Evolutionary conservation across 2,113 vertebrate species (phyloP).

Genomic region (Petrocephalus zakoni): DNA sequence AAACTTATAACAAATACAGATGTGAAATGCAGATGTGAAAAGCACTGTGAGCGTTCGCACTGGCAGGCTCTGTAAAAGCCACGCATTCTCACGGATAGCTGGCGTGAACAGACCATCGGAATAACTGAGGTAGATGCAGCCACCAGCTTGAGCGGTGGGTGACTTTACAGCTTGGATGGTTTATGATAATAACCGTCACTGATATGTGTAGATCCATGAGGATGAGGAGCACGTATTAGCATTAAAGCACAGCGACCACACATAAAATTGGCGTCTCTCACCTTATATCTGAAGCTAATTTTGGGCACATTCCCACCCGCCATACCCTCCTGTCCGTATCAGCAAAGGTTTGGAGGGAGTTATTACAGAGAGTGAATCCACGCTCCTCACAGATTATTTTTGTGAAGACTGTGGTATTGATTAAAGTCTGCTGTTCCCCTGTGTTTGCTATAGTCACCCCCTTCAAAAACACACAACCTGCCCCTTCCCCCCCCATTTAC

Average conservation of each 20-base stretch:
- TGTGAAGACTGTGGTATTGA: background rate
- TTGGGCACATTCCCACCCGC: background rate
- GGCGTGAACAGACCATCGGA: background rate
- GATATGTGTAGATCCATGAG: background rate
- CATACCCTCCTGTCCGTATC: background rate
- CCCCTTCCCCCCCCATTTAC: background rate
- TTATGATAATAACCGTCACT: background rate
- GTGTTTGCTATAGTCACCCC: background rate
- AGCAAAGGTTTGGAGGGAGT: background rate
- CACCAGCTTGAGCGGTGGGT: background rate
- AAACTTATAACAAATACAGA: background rate
- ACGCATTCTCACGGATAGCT: background rate
- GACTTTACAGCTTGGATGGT: background rate
- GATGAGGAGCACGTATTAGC: background rate
- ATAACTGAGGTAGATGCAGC: background rate
- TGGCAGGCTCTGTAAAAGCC: background rate
- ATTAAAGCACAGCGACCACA: background rate
- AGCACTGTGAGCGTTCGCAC: background rate
- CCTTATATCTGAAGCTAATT: background rate
- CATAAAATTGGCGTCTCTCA: background rate
- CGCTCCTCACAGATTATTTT: background rate
- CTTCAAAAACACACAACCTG: background rate
- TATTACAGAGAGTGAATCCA: background rate
- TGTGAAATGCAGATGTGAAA: background rate
- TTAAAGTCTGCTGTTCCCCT: background rate